Evolutionary conservation across 2,113 vertebrate genomes (phyloP), one percentile per base, ranked within the genome.

Genomic region (Mustelus asterias): DNA sequence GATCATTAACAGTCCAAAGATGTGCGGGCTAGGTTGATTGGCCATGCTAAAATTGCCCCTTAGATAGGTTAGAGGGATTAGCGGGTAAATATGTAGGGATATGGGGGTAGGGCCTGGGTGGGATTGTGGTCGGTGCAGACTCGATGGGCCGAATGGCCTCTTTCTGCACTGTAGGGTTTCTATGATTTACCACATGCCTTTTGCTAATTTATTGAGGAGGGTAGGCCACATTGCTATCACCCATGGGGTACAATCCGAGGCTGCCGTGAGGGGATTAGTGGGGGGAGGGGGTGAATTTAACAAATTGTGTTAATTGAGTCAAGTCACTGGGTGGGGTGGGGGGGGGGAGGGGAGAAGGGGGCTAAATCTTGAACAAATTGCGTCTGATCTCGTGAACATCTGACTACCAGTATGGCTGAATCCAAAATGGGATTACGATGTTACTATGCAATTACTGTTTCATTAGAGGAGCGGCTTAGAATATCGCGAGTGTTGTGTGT

Each of bases 301-400:
- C 37, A 37, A 83, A 83, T 37, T 72, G 6, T 24, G 33, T 13
- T 14, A 10, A 37, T n/a, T 41, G 78, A 41, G 78, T 14, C 14
- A n/a, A 80, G n/a, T 41, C 78, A 16, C 3, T n/a, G 3, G 3
- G 16, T 1, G 1, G 18, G n/a, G 0, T 0, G 1, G 6, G 14
- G 0, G 3, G 4, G 11, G 2, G 33, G 0, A n/a, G 11, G 76
- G 58, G 89, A 0, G 16, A n/a, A 2, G 76, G 58, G 89, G 0
- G 16, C 10, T 65, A n/a, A 80, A 22, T 20, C 63, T 89, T 13
- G 33, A n/a, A 29, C 5, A 58, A 90, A 60, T 44, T 48, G 4
- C 24, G 48, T 90, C 89, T 65, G 89, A 65, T 93, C 89, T 33
- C 10, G 60, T 37, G 29, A 93, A 37, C 33, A 18, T 63, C n/a